Evolutionary conservation across 23 tunicate genomes (phyloP).

Genomic region (Styela plicata): DNA sequence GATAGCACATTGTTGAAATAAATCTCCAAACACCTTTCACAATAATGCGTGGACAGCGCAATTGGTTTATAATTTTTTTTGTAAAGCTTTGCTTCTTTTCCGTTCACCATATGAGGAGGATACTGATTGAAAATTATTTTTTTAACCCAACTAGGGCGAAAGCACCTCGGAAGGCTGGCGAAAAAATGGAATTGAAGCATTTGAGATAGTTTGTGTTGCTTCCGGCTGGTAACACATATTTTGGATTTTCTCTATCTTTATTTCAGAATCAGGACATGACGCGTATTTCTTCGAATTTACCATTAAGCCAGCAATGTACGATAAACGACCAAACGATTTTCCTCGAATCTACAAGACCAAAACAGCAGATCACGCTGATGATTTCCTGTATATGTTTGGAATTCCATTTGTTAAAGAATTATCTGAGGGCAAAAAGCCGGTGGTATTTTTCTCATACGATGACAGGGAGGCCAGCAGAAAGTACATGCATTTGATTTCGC

Average conservation of each 20-base stretch:
- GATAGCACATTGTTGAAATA: no score
- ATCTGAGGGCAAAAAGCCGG: constrained; percentile 28
- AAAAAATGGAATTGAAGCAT: no score
- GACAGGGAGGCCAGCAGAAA: constrained; percentile 55
- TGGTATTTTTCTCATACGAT: constrained; percentile 43
- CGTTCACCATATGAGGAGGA: no score
- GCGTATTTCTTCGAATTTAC: constrained; percentile 70
- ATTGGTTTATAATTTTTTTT: no score
- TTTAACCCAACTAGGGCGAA: no score
- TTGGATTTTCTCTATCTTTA: background rate
- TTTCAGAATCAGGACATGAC: constrained; percentile 38
- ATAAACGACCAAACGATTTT: constrained; percentile 6
- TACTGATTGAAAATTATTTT: no score
- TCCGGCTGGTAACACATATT: no score
- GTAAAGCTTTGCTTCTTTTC: no score
- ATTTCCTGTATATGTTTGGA: constrained; percentile 56
- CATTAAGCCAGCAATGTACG: constrained; percentile 46
- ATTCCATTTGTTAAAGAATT: constrained; percentile 61
- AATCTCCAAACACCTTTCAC: no score
- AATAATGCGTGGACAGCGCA: no score
- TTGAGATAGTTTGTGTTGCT: no score
- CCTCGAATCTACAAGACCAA: constrained; percentile 40
- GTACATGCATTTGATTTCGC: constrained; percentile 62
- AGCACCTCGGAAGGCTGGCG: no score
- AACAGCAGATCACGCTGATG: constrained; percentile 84